Conservation (phyloP, 2,113 vertebrate species). For the Chrysochloris asiatica region DNA sequence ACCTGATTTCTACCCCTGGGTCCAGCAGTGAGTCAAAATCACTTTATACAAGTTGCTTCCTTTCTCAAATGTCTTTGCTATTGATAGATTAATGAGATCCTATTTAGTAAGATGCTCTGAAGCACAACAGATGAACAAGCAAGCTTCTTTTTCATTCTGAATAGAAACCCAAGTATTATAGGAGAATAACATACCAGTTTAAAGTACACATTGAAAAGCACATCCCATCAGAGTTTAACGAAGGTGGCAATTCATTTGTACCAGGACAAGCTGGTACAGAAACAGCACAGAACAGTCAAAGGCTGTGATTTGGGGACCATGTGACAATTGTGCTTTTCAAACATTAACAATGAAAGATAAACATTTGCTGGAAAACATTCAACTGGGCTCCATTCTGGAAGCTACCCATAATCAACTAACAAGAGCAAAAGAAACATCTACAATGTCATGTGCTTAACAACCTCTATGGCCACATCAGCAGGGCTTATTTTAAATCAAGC, state of each 20-base stretch:
- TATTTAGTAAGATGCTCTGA: conserved; percentile 37
- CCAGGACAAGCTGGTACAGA: conserved; percentile 33
- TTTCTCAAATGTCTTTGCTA: conserved; percentile 22
- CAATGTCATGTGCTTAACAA: not conserved
- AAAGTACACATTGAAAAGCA: not conserved
- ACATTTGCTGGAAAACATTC: not conserved
- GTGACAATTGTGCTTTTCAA: conserved; percentile 36
- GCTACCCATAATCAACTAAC: conserved; percentile 3
- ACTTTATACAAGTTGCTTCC: conserved; percentile 19
- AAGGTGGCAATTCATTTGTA: not conserved
- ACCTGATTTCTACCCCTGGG: conserved; percentile 15
- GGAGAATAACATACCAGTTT: not conserved
- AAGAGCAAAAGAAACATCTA: not conserved
- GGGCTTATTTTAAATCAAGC: conserved; percentile 1
- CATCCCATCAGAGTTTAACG: not conserved
- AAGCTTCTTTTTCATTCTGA: conserved; percentile 32
- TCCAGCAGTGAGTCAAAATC: not conserved
- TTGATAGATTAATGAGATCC: conserved; percentile 34
- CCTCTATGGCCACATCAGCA: not conserved
- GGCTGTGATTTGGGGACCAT: not conserved
- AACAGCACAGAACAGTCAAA: conserved; percentile 32
- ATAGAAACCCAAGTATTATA: not conserved
- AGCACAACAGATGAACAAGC: conserved; percentile 15
- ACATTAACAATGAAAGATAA: conserved; percentile 50
- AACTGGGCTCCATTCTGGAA: not conserved